Evolutionary conservation across 1,140 invertebrate genomes (phyloP).

Genomic region (Drosophila sp.): DNA sequence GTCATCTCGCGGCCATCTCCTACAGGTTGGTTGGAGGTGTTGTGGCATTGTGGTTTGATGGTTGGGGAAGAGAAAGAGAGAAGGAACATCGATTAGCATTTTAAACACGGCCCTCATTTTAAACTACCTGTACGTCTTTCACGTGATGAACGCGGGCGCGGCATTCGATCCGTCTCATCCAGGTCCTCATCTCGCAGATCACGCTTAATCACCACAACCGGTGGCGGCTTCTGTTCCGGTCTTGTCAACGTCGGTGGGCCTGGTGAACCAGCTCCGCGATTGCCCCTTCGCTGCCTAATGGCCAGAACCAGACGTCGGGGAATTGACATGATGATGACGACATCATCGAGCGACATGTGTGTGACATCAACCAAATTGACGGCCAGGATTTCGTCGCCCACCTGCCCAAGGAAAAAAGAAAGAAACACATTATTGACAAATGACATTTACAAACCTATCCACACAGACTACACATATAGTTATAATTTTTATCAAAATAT

Average conservation of each 20-base stretch:
- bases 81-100: conserved; percentile 63
- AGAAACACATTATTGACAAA: conserved; percentile 2
- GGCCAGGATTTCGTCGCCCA: conserved; percentile 99
- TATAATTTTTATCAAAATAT: no score
- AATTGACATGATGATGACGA: conserved; percentile 99
- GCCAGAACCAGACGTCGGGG: conserved; percentile 96
- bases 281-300: conserved; percentile 90
- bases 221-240: conserved; percentile 93
- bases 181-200: conserved; percentile 94
- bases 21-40: no score
- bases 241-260: conserved; percentile 87
- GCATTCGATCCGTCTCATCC: conserved; percentile 86
- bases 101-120: conserved; percentile 65
- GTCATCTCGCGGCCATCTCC: conserved; percentile 91
- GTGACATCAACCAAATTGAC: conserved; percentile 99
- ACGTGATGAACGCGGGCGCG: conserved; percentile 84
- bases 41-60: conserved; percentile 17
- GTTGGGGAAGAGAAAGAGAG: conserved; percentile 27
- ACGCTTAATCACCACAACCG: conserved; percentile 96
- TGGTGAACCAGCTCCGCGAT: conserved; percentile 88
- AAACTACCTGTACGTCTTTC: conserved; percentile 86
- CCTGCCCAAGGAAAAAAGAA: no score
- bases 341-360: conserved; percentile 98
- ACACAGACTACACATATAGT: neutral
- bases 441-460: neutral